Conservation (phyloP, 2,113 vertebrate species). For the Alces alces region DNA sequence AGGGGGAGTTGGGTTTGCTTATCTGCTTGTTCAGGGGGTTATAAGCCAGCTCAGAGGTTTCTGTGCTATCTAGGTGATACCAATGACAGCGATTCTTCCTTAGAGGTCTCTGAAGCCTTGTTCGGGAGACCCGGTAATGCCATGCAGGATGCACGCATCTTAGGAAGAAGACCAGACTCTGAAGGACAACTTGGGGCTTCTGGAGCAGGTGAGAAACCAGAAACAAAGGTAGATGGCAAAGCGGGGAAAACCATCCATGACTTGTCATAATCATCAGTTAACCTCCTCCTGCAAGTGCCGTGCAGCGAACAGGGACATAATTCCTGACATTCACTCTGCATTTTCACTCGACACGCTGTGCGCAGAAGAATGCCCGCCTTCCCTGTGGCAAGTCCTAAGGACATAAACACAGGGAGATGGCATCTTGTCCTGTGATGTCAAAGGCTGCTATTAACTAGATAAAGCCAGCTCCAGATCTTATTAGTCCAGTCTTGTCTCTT, state of each 20-base stretch:
- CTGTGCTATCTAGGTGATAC: no score
- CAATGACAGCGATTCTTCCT: background rate
- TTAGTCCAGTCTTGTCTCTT: background rate
- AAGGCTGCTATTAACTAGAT: slow-evolving; percentile 27
- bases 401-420: background rate
- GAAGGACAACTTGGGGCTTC: background rate
- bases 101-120: background rate
- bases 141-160: rapidly evolving
- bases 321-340: rapidly evolving
- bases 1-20: background rate
- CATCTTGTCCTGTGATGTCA: background rate
- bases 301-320: background rate
- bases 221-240: background rate
- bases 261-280: background rate
- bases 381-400: background rate
- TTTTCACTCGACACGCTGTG: background rate
- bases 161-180: background rate
- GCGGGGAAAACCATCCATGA: background rate
- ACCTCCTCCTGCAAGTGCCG: rapidly evolving
- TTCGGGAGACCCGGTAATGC: rapidly evolving
- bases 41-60: rapidly evolving
- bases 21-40: background rate
- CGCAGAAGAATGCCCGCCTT: background rate
- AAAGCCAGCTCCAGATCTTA: background rate
- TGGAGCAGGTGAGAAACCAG: background rate